Evolutionary conservation across 2,113 vertebrate genomes (phyloP), one percentile per base, ranked within the genome.

Genomic region (Grammomys dolichurus): DNA sequence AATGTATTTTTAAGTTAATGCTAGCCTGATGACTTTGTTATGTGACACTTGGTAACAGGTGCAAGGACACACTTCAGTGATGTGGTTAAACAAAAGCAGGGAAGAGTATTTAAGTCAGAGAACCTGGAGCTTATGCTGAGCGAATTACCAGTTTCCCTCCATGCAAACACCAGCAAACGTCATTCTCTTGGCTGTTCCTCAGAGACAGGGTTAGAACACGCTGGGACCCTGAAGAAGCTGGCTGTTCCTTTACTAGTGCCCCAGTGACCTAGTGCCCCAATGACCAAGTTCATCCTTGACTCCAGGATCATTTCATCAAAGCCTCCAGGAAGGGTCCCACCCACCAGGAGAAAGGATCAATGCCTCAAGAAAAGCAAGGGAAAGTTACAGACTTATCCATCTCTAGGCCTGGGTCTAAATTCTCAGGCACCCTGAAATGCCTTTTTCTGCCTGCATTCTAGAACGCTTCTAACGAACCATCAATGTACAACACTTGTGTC

Each of bases 1-100:
- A 93, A 93, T 82, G 70, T 69, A 86, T 95, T 95, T 89, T 69
- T 81, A 97, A 97, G 93, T 94, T 96, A 88, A 94, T 96, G 84
- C 87, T 93, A 96, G 91, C 86, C 63, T 80, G 90, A 89, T 97
- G 93, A 80, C 82, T 97, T 95, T 91, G 81, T 84, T 89, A 77
- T 72, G 56, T 87, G 72, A 87, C 69, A 7, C 58, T 82, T 60
- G 58, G 56, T 76, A 76, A 89, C 1, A 1, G 87, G 90, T 88
- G 77, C 58, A 89, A 95, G 82, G 81, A 33, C 67, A 78, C 48
- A 90, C 4, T 43, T 63, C 54, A 12, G 16, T 20, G 17, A 65
- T 43, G 12, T 0, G 24, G 75, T 56, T 92, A 60, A 78, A 93
- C 69, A 94, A 12, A 17, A 82, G 73, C 51, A 87, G 58, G 58